Conservation (phyloP, 2,113 vertebrate species). For the Chunga burmeisteri region DNA sequence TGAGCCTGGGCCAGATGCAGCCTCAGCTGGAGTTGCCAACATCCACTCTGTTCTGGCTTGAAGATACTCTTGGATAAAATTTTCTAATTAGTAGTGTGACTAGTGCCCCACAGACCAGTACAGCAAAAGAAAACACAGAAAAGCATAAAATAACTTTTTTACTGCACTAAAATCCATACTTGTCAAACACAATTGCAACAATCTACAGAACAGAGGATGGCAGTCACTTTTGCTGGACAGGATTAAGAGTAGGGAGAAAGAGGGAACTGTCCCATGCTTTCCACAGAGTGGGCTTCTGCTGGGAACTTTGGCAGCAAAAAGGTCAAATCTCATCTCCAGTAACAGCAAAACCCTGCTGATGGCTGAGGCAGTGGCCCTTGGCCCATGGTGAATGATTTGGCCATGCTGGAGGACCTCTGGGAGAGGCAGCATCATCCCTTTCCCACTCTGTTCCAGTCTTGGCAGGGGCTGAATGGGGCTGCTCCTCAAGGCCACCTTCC, state of each 20-base stretch:
- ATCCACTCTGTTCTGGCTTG: background rate
- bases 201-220: background rate
- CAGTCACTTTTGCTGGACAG: background rate
- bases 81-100: background rate
- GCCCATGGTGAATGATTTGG: accelerated
- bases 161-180: background rate
- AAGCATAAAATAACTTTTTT: background rate
- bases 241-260: background rate
- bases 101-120: background rate
- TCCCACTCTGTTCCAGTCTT: accelerated
- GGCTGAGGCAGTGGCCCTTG: background rate
- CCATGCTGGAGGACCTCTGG: background rate
- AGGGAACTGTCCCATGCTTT: background rate
- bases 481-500: background rate
- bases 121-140: background rate
- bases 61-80: background rate
- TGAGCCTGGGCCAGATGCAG: background rate
- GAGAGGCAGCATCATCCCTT: background rate
- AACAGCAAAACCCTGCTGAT: background rate
- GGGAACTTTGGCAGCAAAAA: background rate
- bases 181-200: background rate
- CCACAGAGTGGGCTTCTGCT: background rate
- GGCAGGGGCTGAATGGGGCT: background rate
- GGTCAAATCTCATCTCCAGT: background rate
- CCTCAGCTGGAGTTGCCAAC: background rate